Base-by-base conservation (phyloP, 1,140 invertebrate genomes). In the Aricia agestis region DNA sequence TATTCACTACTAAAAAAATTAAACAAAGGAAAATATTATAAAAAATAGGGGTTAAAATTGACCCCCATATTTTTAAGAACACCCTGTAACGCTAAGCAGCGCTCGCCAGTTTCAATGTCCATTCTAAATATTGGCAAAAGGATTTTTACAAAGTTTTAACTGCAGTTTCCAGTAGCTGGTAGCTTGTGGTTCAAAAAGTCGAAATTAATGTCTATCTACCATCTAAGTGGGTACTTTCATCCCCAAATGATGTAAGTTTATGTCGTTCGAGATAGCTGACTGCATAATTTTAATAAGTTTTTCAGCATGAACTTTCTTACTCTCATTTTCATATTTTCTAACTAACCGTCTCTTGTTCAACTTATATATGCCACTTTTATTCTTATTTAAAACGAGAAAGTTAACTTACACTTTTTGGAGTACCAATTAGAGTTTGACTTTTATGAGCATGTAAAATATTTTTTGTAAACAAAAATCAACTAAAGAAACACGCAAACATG, bases 191-290 rank as follows among this genome's bases (percentile, higher is more conserved):
- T 52, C 59, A 18, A 63, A 25, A 63, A 63, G n/a, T 63, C 19
- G n/a, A 63, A 63, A 63, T 63, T 19, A 63, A 63, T 25, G 59
- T 25, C 19, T 63, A 63, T 63, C 59, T 63, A 11, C 59, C 18
- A 63, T 63, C 59, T 63, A 19, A 63, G 17, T 18, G 59, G 59
- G 18, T 63, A 63, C 59, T 63, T 25, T 19, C 7, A 25, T 25
- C 17, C 45, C 19, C 19, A 63, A 63, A 19, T 63, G 59, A 19
- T 63, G 59, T 19, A 63, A 63, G 59, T 63, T 25, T 6, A 10
- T 63, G 17, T 19, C 45, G 45, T 52, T 52, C 45, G 45, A 52
- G 45, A 52, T 52, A 52, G 45, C 45, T 52, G 45, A 13, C 45
- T 63, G 17, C 59, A 25, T 63, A 63, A 63, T 63, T 63, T 52